Evolutionary conservation across 1,140 invertebrate genomes (phyloP).

Genomic region (Macrobrachium rosenbergii): DNA sequence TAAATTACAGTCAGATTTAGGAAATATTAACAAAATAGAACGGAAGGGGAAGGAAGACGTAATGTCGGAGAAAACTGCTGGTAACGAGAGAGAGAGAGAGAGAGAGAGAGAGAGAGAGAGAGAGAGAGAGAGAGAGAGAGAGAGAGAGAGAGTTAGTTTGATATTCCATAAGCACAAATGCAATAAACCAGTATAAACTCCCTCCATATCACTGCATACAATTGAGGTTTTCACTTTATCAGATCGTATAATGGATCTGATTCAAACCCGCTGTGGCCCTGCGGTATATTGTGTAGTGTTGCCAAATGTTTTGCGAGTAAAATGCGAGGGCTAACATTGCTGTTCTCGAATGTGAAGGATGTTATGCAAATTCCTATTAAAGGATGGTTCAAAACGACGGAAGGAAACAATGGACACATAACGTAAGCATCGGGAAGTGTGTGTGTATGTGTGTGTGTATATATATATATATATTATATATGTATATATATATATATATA

Average conservation of each 20-base stretch:
- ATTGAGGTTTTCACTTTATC: no score
- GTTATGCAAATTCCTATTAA: background rate
- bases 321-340: no score
- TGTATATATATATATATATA: background rate
- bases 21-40: background rate
- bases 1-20: background rate
- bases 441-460: background rate
- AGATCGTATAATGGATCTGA: no score
- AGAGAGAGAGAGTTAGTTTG: background rate
- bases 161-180: background rate
- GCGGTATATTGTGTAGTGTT: no score
- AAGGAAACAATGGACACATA: background rate
- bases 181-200: background rate
- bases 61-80: background rate
- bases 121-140: slow-evolving; percentile 6
- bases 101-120: background rate
- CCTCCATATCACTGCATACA: background rate
- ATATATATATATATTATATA: background rate
- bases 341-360: no score
- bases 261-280: no score
- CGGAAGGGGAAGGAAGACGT: background rate
- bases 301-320: background rate
- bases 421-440: background rate
- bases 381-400: background rate
- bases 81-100: background rate